phyloP scores from a whole-genome alignment of 2,888 invertebrate species.

The Temnothorax ravouxi region DNA sequence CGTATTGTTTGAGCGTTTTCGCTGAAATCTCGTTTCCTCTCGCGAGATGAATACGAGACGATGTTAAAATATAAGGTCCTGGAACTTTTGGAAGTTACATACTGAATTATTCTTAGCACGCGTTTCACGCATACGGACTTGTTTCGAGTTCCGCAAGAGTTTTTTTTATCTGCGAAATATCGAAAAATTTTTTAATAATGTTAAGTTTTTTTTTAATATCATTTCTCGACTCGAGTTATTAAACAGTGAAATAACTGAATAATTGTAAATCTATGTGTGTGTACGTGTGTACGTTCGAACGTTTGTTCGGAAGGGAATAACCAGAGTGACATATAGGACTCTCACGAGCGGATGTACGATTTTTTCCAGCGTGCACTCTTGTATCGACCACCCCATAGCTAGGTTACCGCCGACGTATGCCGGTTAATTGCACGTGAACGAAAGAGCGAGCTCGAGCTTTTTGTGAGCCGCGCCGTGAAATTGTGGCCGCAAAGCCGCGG shows the following conservation, averaged over 20 bases:
- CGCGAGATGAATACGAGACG: slow-evolving; percentile 25
- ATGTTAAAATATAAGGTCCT: slow-evolving; percentile 30
- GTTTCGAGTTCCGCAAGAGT: neutral
- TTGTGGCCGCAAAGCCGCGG: slow-evolving; percentile 48
- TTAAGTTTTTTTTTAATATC: neutral
- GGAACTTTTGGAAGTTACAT: slow-evolving; percentile 16
- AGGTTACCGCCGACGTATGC: slow-evolving; percentile 36
- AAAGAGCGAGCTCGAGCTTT: slow-evolving; percentile 49
- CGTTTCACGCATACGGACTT: neutral
- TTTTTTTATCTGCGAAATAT: neutral
- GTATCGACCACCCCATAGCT: slow-evolving; percentile 40
- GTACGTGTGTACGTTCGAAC: neutral
- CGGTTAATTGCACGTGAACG: slow-evolving; percentile 61
- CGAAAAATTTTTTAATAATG: neutral
- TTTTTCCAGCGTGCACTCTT: slow-evolving; percentile 38
- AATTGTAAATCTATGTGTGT: neutral
- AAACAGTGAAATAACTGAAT: neutral
- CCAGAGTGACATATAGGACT: neutral
- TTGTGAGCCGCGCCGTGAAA: slow-evolving; percentile 39
- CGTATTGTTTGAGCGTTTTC: slow-evolving; percentile 34
- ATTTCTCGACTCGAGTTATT: neutral
- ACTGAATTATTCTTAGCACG: slow-evolving; percentile 11
- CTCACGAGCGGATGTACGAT: slow-evolving; percentile 13
- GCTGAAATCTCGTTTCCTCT: slow-evolving; percentile 36
- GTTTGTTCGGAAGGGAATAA: slow-evolving; percentile 14